A percentile compares a stretch with the other conserved stretches of the same genome.
These are phyloP conservation scores for Phlogophora meticulosa DNA, from an alignment of 2,888 invertebrate genomes.

Conservation along the genomic window DNA sequence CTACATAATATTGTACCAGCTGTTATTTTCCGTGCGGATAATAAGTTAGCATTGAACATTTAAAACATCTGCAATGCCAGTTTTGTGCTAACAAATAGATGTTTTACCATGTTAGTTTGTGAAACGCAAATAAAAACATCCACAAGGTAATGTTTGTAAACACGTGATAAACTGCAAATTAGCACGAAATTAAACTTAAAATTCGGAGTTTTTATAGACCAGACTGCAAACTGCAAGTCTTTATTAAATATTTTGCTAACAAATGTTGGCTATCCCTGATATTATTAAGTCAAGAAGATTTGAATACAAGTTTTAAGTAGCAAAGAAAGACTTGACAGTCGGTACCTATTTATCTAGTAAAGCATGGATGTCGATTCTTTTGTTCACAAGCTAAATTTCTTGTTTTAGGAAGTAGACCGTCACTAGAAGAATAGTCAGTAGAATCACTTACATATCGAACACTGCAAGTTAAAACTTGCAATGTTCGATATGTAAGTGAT, in stretches of 20 bases:
- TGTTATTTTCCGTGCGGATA: conserved; percentile 39
- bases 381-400: too few species aligned
- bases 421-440: too few species aligned
- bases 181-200: conserved; percentile 35
- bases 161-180: conserved; percentile 55
- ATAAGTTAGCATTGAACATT: conserved; percentile 60
- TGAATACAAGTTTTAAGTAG: conserved; percentile 9
- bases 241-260: conserved; percentile 16
- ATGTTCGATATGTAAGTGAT: too few species aligned
- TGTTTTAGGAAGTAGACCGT: too few species aligned
- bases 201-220: conserved; percentile 24
- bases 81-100: conserved; percentile 68
- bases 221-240: background rate
- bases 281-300: conserved; percentile 5
- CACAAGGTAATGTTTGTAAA: conserved; percentile 68
- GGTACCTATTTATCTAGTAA: too few species aligned
- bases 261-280: conserved; percentile 14
- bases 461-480: too few species aligned
- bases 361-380: too few species aligned
- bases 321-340: background rate
- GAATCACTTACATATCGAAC: too few species aligned
- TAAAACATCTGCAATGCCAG: conserved; percentile 71
- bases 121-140: conserved; percentile 72
- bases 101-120: conserved; percentile 65
- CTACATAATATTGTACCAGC: conserved; percentile 34